A percentile compares a stretch with the other conserved stretches of the same genome.
phyloP scores from a whole-genome alignment of 2,113 vertebrate species.

The Neoarius graeffei region DNA sequence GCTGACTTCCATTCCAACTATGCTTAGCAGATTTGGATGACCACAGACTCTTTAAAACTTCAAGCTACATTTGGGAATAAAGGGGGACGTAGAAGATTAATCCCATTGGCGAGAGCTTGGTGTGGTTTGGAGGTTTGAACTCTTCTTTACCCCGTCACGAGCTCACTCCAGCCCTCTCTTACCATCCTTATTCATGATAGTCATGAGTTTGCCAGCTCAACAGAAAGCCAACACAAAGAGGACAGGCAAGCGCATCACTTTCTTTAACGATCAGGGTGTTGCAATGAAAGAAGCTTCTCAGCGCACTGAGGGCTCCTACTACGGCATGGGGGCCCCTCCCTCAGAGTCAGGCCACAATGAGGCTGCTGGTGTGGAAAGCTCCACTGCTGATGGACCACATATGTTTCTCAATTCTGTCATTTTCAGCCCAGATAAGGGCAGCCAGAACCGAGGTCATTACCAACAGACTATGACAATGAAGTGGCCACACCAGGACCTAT shows the following conservation, averaged over 20 bases:
- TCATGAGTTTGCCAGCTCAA: slow-evolving; percentile 94
- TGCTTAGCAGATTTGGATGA: slow-evolving; percentile 58
- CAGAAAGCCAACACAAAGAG: slow-evolving; percentile 88
- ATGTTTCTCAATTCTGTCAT: slow-evolving; percentile 86
- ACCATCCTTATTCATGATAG: slow-evolving; percentile 69
- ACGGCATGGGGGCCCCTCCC: slow-evolving; percentile 72
- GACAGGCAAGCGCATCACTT: slow-evolving; percentile 87
- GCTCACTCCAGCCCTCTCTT: slow-evolving; percentile 13
- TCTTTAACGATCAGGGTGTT: slow-evolving; percentile 81
- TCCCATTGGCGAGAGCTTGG: slow-evolving; percentile 28
- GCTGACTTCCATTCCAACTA: slow-evolving; percentile 44
- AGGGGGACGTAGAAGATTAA: background rate
- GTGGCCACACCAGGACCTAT: slow-evolving; percentile 74
- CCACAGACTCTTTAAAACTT: slow-evolving; percentile 28
- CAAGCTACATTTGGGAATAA: background rate
- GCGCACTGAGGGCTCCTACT: slow-evolving; percentile 82
- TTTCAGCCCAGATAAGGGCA: slow-evolving; percentile 84
- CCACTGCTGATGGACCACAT: slow-evolving; percentile 69
- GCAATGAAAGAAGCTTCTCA: slow-evolving; percentile 82
- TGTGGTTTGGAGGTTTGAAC: slow-evolving; percentile 44
- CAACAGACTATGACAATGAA: slow-evolving; percentile 84
- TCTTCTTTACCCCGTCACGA: slow-evolving; percentile 13
- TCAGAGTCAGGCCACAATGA: slow-evolving; percentile 67
- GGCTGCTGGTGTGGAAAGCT: slow-evolving; percentile 62
- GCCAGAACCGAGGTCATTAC: slow-evolving; percentile 84